These are phyloP conservation scores for Chiloscyllium punctatum DNA, from an alignment of 2,797 vertebrate genomes.

Conservation along the genomic window DNA sequence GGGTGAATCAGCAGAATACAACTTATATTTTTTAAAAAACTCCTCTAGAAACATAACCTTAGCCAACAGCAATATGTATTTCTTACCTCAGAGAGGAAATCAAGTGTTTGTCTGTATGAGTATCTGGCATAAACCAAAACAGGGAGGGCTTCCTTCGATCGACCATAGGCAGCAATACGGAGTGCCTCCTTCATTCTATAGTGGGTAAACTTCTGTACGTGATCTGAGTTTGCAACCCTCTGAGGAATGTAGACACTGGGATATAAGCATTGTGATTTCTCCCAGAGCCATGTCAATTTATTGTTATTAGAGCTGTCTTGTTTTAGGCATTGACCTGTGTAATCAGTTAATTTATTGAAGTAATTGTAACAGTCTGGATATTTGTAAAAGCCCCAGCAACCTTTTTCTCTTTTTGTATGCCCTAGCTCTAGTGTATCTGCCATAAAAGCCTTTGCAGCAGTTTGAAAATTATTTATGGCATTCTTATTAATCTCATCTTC, in stretches of 20 bases:
- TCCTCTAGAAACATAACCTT: too few relatives aligned
- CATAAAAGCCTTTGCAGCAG: constrained; percentile 62
- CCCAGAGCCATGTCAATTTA: constrained; percentile 73
- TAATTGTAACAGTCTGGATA: constrained; percentile 73
- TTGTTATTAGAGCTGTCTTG: constrained; percentile 55
- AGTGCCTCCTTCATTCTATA: constrained; percentile 71
- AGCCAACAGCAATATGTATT: background rate
- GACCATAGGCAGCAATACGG: constrained; percentile 57
- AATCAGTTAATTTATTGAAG: constrained; percentile 54
- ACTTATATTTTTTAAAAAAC: background rate
- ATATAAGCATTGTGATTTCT: constrained; percentile 68
- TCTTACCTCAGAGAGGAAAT: constrained; percentile 66
- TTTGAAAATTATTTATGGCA: constrained; percentile 64
- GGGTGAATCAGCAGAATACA: too few relatives aligned
- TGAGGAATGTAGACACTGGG: constrained; percentile 76
- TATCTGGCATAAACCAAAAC: constrained; percentile 72
- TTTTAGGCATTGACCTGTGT: constrained; percentile 65
- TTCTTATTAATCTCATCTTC: constrained; percentile 40
- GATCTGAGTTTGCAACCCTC: constrained; percentile 45
- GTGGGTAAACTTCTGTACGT: constrained; percentile 58
- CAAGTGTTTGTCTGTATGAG: constrained; percentile 58
- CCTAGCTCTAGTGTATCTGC: constrained; percentile 60
- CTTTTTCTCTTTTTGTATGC: constrained; percentile 50
- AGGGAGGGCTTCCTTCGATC: constrained; percentile 48
- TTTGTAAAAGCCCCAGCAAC: constrained; percentile 80